Conservation (phyloP, 2,113 vertebrate species). For the Epinephelus fuscoguttatus region DNA sequence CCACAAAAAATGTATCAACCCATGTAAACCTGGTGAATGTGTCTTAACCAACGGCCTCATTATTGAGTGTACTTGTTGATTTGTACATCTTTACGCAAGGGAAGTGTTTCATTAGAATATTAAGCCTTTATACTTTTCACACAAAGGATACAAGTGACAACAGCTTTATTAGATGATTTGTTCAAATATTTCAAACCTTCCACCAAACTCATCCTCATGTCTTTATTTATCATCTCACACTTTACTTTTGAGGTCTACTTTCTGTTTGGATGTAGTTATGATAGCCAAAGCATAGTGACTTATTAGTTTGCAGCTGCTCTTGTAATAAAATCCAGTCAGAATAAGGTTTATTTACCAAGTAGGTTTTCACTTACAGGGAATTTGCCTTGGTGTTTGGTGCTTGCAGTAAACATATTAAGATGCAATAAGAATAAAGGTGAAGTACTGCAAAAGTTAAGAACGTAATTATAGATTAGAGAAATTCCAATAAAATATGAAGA, state of each 20-base stretch:
- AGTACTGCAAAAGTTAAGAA: no score
- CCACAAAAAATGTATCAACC: not conserved
- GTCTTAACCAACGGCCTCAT: not conserved
- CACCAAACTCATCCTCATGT: not conserved
- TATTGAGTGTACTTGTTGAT: not conserved
- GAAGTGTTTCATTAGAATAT: not conserved
- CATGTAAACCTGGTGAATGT: not conserved
- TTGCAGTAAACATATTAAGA: no score
- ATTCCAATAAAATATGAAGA: no score
- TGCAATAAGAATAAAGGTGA: no score
- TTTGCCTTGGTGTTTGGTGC: no score
- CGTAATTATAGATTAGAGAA: no score
- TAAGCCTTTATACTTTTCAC: not conserved
- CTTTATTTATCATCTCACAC: not conserved
- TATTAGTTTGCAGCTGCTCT: not conserved
- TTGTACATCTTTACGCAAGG: not conserved
- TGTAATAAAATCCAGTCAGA: not conserved
- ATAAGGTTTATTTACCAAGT: no score
- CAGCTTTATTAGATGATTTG: not conserved
- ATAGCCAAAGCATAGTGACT: not conserved
- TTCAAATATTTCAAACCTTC: not conserved
- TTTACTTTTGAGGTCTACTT: not conserved
- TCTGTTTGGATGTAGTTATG: not conserved
- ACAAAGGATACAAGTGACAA: not conserved
- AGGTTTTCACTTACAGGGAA: no score